Percentiles rank a stretch among this genome's conserved stretches.
Conservation (phyloP, 2,888 invertebrate species). For the Geotrupes spiniger region DNA sequence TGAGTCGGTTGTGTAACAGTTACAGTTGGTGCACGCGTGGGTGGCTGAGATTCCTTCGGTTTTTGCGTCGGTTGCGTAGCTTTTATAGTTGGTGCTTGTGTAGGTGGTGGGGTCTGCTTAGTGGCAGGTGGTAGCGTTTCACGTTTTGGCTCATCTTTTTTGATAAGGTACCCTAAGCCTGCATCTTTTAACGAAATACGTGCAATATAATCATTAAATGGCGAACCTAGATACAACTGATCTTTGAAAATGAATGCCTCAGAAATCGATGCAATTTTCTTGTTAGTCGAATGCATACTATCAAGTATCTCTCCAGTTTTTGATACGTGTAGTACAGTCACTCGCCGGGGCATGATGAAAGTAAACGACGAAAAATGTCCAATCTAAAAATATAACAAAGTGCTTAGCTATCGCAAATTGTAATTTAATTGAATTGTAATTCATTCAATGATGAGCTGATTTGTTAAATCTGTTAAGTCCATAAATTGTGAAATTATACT, state of each 20-base stretch:
- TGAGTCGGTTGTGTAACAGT: slow-evolving; percentile 9
- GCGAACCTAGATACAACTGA: slow-evolving; percentile 66
- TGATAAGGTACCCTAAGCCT: slow-evolving; percentile 41
- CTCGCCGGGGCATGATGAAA: slow-evolving; percentile 45
- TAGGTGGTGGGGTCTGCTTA: not conserved
- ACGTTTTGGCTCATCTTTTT: not conserved
- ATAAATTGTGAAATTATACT: slow-evolving; percentile 38
- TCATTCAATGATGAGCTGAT: too few relatives aligned
- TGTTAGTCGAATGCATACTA: slow-evolving; percentile 63
- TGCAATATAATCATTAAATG: slow-evolving; percentile 64
- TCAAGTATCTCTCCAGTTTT: slow-evolving; percentile 71
- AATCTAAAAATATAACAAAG: slow-evolving; percentile 52
- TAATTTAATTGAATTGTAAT: too few relatives aligned
- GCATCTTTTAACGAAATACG: slow-evolving; percentile 59
- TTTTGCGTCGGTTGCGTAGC: not conserved
- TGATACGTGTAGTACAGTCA: slow-evolving; percentile 65
- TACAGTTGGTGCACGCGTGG: not conserved
- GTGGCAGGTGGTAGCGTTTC: not conserved
- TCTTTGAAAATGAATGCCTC: slow-evolving; percentile 67
- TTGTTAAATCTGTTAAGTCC: too few relatives aligned
- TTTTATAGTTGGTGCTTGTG: slow-evolving; percentile 1
- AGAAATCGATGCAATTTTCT: slow-evolving; percentile 55
- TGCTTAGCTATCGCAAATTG: slow-evolving; percentile 7
- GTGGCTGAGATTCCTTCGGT: not conserved
- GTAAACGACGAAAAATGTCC: slow-evolving; percentile 61